A percentile compares a stretch with the other conserved stretches of the same genome.
phyloP scores from a whole-genome alignment of 1,140 invertebrate genomes.

The Camponotus floridanus region DNA sequence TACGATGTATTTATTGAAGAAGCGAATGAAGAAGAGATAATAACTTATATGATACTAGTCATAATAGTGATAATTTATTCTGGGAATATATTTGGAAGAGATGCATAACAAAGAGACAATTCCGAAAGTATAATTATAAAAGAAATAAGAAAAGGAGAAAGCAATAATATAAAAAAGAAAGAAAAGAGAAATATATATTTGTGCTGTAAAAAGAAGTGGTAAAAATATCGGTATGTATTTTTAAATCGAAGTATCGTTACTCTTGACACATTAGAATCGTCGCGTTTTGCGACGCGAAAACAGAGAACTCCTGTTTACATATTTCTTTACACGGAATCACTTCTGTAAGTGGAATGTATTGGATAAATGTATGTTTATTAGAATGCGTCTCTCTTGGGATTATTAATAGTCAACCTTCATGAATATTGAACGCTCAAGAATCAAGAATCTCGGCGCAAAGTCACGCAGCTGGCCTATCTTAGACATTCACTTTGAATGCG shows the following conservation, averaged over 20 bases:
- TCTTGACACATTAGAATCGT: neutral
- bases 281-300: slow-evolving; percentile 3
- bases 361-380: slow-evolving; percentile 73
- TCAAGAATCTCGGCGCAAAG: slow-evolving; percentile 77
- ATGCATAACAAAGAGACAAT: neutral
- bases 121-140: neutral
- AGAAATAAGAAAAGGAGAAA: neutral
- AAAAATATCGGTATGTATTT: slow-evolving; percentile 16
- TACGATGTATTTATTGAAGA: slow-evolving; percentile 71
- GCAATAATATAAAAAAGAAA: neutral
- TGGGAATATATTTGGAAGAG: neutral
- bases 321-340: slow-evolving; percentile 28
- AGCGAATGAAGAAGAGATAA: neutral
- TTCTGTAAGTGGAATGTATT: slow-evolving; percentile 64
- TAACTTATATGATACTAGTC: neutral
- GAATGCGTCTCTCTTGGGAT: slow-evolving; percentile 71
- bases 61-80: neutral
- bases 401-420: slow-evolving; percentile 84
- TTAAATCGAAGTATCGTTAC: neutral
- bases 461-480: slow-evolving; percentile 46
- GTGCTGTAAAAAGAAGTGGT: neutral
- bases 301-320: slow-evolving; percentile 9
- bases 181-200: neutral
- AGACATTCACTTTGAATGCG: slow-evolving; percentile 53
- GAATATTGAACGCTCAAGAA: slow-evolving; percentile 82